A percentile compares a stretch with the other conserved stretches of the same genome.
These are phyloP conservation scores for Pachycephala philippinensis DNA, from an alignment of 2,113 vertebrate species.

Conservation along the genomic window DNA sequence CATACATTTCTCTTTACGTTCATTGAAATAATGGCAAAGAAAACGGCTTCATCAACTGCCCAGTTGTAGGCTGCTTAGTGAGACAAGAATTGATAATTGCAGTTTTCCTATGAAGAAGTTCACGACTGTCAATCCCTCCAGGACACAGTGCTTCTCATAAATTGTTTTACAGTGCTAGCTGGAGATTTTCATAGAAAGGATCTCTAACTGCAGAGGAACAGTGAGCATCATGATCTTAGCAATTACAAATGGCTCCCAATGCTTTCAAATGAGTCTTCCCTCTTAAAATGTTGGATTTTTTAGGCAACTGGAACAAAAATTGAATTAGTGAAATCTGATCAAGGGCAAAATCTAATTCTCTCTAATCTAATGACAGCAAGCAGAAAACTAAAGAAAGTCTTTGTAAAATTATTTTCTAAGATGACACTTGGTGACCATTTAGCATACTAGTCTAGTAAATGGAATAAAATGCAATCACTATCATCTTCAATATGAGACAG, in stretches of 20 bases:
- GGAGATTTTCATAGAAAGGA: background rate
- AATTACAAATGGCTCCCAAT: background rate
- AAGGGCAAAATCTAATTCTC: background rate
- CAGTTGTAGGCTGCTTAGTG: background rate
- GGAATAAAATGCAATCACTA: constrained; percentile 11
- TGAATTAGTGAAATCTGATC: background rate
- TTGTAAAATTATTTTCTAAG: background rate
- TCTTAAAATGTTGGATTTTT: constrained; percentile 22
- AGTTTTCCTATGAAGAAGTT: background rate
- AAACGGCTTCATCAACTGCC: background rate
- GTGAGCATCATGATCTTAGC: background rate
- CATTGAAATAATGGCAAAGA: background rate
- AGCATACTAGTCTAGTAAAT: background rate
- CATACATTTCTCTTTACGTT: background rate
- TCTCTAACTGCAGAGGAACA: background rate
- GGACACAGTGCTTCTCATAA: background rate
- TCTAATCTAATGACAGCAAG: background rate
- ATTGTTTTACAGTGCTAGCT: background rate
- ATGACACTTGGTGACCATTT: background rate
- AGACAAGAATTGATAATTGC: background rate
- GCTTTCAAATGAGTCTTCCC: background rate
- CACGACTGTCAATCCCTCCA: background rate
- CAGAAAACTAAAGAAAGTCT: background rate
- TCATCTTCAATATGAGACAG: constrained; percentile 42
- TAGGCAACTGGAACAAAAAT: background rate